A percentile compares a stretch with the other conserved stretches of the same genome.
phyloP scores from a whole-genome alignment of 1,140 invertebrate species.

The Temnothorax nylanderi region DNA sequence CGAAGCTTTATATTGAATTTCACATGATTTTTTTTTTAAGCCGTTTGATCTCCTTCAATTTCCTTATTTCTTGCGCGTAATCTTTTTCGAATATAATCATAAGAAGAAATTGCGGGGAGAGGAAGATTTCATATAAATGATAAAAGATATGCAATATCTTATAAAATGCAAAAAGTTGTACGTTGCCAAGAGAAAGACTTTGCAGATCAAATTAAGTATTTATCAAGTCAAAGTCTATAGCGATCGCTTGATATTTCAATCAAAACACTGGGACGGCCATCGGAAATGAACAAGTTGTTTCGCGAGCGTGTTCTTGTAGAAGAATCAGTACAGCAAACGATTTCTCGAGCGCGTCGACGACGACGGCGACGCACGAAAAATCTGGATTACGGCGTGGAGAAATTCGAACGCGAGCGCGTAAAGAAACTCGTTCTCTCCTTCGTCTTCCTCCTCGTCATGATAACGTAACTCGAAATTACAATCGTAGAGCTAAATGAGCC shows the following conservation, averaged over 20 bases:
- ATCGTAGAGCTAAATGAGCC: conserved; percentile 46
- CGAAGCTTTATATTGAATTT: neutral
- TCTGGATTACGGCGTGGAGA: conserved; percentile 41
- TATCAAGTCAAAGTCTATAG: neutral
- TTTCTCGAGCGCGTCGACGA: conserved; percentile 11
- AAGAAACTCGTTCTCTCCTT: conserved; percentile 42
- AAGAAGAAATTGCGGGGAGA: neutral
- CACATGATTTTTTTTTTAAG: too few species aligned
- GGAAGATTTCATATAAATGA: neutral
- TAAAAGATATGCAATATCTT: neutral
- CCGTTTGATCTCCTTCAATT: neutral
- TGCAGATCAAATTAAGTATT: neutral
- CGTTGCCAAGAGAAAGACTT: neutral
- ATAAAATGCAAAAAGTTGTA: neutral
- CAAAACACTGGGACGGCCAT: neutral
- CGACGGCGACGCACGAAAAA: conserved; percentile 14
- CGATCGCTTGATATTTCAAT: neutral
- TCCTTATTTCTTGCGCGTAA: neutral
- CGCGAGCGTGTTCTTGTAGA: neutral
- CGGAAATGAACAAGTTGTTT: neutral
- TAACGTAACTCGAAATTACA: conserved; percentile 55
- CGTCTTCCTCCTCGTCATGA: conserved; percentile 35
- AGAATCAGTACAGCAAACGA: conserved; percentile 17
- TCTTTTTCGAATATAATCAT: neutral
- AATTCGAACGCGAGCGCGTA: conserved; percentile 22